phyloP scores from a whole-genome alignment of 2,113 vertebrate species.

The Empidonax traillii region DNA sequence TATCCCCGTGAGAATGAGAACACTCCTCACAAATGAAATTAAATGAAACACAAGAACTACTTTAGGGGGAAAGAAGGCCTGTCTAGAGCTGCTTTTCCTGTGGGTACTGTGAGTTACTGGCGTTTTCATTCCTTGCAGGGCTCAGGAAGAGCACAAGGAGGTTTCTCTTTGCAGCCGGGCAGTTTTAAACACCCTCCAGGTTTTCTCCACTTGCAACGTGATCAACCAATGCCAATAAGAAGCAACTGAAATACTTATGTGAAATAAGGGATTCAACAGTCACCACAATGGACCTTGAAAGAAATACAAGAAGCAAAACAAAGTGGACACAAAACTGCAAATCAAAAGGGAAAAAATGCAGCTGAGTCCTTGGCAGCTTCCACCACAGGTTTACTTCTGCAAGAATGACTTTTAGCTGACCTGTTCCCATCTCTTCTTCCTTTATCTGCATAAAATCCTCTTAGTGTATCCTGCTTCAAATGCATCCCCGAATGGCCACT shows the following conservation, averaged over 20 bases:
- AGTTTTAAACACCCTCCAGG: background rate
- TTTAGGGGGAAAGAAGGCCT: background rate
- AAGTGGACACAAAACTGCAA: background rate
- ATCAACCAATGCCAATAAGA: background rate
- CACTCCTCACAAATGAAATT: accelerated
- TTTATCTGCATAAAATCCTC: background rate
- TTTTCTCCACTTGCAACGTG: background rate
- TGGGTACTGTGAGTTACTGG: accelerated
- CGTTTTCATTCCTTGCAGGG: background rate
- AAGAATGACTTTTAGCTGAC: background rate
- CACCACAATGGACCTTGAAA: background rate
- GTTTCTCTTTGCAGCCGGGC: background rate
- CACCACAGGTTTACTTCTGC: background rate
- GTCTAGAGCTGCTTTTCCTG: background rate
- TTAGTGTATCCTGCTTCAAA: background rate
- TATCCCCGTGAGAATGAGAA: background rate
- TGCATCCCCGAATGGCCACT: background rate
- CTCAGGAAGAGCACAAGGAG: background rate
- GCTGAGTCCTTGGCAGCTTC: background rate
- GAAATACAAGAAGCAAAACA: background rate
- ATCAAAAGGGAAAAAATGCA: background rate
- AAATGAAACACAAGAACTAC: background rate
- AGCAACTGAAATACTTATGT: background rate
- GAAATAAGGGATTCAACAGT: background rate
- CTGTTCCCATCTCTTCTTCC: background rate